Evolutionary conservation across 2,797 vertebrate species (phyloP).

Genomic region (Megalops cyprinoides): DNA sequence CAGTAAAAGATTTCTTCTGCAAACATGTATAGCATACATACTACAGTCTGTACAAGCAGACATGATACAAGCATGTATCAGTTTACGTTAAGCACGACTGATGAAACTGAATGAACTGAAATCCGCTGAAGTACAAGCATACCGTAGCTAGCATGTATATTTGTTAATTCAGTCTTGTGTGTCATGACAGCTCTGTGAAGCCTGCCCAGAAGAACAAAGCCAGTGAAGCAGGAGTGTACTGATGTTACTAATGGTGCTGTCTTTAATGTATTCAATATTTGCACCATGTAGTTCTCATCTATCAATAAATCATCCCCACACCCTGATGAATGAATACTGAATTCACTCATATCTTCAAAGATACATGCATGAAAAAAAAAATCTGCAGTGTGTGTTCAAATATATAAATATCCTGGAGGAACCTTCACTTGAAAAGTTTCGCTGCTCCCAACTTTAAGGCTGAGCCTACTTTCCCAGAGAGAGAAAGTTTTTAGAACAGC

Average conservation of each 20-base stretch:
- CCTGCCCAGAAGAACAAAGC: background rate
- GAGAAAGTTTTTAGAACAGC: background rate
- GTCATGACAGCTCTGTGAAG: slow-evolving; percentile 27
- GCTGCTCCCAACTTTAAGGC: slow-evolving; percentile 20
- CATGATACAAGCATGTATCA: no score
- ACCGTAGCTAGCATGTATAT: background rate
- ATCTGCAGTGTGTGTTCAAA: slow-evolving; percentile 34
- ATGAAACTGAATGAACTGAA: background rate
- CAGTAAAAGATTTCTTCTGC: background rate
- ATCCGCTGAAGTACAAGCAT: background rate
- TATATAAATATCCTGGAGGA: slow-evolving; percentile 8
- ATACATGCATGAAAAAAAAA: slow-evolving; percentile 27
- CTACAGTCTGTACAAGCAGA: no score
- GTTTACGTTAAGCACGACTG: no score
- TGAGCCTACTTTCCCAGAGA: slow-evolving; percentile 16
- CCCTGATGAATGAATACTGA: slow-evolving; percentile 52
- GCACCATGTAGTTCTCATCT: slow-evolving; percentile 23
- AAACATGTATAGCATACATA: no score
- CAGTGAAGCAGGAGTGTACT: slow-evolving; percentile 36
- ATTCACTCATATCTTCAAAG: slow-evolving; percentile 33
- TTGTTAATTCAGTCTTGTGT: slow-evolving; percentile 1
- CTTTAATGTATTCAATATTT: slow-evolving; percentile 42
- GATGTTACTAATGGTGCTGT: slow-evolving; percentile 39
- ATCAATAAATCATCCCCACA: slow-evolving; percentile 59
- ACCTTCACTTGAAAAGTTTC: slow-evolving; percentile 27